Percentiles rank a stretch among this genome's conserved stretches.
Conservation (phyloP, 92 coral and sea anemone species). For the Paramuricea clavata region DNA sequence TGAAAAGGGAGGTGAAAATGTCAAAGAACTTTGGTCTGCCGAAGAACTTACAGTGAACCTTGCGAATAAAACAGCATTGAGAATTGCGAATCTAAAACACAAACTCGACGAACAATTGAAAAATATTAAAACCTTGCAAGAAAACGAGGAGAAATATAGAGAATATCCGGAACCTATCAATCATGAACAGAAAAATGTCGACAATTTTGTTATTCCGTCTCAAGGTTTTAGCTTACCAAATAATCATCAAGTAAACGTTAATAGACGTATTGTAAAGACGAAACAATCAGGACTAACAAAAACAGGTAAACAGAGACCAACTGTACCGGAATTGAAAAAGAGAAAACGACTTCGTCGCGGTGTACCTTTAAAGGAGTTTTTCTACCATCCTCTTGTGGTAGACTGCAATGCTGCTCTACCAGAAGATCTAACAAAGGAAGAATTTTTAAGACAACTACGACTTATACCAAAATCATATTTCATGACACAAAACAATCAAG, state of each 20-base stretch:
- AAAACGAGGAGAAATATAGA: neutral
- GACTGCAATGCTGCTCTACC: conserved; percentile 13
- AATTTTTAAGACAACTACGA: conserved; percentile 25
- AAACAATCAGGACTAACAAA: neutral
- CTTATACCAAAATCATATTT: conserved; percentile 23
- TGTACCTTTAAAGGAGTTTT: conserved; percentile 3
- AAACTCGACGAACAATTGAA: conserved; percentile 42
- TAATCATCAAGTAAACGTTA: neutral
- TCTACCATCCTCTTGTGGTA: conserved; percentile 19
- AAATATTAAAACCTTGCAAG: conserved; percentile 15
- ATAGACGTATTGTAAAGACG: neutral
- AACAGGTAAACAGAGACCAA: neutral
- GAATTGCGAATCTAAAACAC: conserved; percentile 24
- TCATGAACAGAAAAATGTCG: neutral
- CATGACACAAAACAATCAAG: no score
- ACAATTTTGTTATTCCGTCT: neutral
- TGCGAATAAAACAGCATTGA: conserved; percentile 12
- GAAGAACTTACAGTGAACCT: conserved; percentile 10
- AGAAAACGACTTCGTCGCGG: conserved; percentile 28
- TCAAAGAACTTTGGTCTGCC: conserved; percentile 4
- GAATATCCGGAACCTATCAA: neutral
- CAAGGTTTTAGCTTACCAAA: neutral
- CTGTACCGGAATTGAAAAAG: neutral
- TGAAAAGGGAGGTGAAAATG: neutral
- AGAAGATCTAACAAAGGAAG: conserved; percentile 39